phyloP scores from a whole-genome alignment of 2,113 vertebrate genomes.

The Falco punctatus region DNA sequence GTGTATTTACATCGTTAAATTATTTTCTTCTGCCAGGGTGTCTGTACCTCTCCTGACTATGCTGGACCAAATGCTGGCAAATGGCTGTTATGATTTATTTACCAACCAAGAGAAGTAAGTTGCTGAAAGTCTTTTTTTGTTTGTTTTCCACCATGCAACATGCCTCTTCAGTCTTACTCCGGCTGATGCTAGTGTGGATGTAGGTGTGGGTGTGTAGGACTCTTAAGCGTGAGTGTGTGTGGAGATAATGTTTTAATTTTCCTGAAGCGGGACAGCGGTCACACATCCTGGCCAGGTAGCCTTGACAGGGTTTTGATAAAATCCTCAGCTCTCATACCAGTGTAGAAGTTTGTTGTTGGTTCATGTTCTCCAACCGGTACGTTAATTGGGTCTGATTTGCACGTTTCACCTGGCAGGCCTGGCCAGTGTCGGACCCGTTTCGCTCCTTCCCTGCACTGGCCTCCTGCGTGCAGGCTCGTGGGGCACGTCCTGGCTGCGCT shows the following conservation, averaged over 20 bases:
- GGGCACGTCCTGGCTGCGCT: accelerated
- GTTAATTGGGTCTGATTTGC: not conserved
- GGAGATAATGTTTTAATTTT: not conserved
- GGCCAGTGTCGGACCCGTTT: not conserved
- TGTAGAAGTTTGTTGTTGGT: not conserved
- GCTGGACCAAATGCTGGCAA: conserved; percentile 89
- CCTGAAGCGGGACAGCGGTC: not conserved
- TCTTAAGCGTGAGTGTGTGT: accelerated
- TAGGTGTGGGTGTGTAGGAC: not conserved
- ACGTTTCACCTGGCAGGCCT: not conserved
- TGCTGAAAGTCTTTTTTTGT: not conserved
- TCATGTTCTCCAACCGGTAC: not conserved
- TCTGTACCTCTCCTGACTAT: conserved; percentile 89
- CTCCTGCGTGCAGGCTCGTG: not conserved
- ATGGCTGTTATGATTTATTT: conserved; percentile 88
- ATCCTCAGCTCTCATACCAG: accelerated
- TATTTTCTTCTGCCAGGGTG: conserved; percentile 77
- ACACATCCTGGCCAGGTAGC: not conserved
- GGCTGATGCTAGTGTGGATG: not conserved
- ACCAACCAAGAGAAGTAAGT: conserved; percentile 84
- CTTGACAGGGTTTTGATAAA: not conserved
- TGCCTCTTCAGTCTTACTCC: not conserved
- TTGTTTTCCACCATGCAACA: not conserved
- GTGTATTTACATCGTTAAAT: not conserved
- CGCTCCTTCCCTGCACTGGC: not conserved